A percentile compares a stretch with the other conserved stretches of the same genome.
Conservation (phyloP, 2,113 vertebrate genomes). For the Proterorhinus semilunaris region DNA sequence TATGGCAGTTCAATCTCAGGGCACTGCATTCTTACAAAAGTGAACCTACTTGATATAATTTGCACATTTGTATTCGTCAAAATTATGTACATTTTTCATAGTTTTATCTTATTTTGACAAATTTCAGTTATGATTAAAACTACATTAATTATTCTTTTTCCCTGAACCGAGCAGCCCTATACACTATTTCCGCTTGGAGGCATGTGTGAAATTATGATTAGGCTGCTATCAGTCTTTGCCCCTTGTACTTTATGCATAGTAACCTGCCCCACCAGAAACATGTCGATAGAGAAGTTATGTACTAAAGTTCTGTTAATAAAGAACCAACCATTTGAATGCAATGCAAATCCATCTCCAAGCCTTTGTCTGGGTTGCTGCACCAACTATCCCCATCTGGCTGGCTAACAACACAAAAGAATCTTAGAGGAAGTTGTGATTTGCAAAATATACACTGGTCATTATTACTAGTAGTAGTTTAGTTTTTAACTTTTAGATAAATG, state of each 20-base stretch:
- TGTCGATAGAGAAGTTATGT: slow-evolving; percentile 28
- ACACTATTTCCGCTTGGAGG: slow-evolving; percentile 21
- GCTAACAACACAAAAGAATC: slow-evolving; percentile 77
- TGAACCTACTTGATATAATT: no score
- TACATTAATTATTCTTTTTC: no score
- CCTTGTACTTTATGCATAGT: slow-evolving; percentile 58
- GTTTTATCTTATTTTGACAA: no score
- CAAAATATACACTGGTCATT: no score
- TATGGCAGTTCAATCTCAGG: no score
- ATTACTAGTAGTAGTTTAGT: slow-evolving; percentile 71
- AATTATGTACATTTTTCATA: no score
- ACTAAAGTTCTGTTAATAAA: slow-evolving; percentile 11
- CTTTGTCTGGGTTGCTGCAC: slow-evolving; percentile 9
- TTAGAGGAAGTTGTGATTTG: slow-evolving; percentile 69
- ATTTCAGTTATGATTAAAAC: no score
- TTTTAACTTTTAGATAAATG: slow-evolving; percentile 53
- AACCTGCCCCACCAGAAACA: slow-evolving; percentile 18
- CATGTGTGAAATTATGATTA: slow-evolving; percentile 41
- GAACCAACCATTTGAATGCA: slow-evolving; percentile 5
- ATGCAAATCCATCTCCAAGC: slow-evolving; percentile 18
- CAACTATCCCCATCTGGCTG: slow-evolving; percentile 66
- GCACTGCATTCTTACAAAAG: no score
- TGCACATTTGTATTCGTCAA: no score
- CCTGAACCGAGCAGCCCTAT: no score
- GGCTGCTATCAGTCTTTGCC: slow-evolving; percentile 38